Evolutionary conservation across 2,797 vertebrate genomes (phyloP), one percentile per base, ranked within the genome.

Genomic region (Heterohyrax brucei): DNA sequence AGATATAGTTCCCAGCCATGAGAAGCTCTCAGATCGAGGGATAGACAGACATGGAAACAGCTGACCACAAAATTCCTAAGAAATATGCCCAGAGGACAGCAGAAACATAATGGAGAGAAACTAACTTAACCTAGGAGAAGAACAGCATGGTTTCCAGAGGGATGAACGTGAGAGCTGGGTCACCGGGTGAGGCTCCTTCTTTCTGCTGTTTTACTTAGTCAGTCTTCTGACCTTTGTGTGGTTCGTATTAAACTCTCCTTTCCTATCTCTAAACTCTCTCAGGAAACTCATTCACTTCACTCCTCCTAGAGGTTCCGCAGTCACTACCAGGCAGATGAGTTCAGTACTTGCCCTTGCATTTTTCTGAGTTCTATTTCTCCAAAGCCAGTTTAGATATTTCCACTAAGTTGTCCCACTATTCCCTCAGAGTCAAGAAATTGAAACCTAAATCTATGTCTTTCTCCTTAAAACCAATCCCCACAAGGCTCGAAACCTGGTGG

Each of bases 271-370:
- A 62, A 18, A 21, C 10, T 50, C 28, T 81, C 61, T 93, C 50
- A 76, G 82, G 62, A 94, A 93, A 53, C 56, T 59, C 28, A 87
- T 72, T 81, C 28, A 48, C 4, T 61, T 79, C 39, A 84, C 39
- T 91, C 12, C 2, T 44, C 62, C 44, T 77, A 39, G 75, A 68
- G 62, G 28, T 80, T 87, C 66, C 56, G 59, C 0, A 10, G 28
- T 91, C 46, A 72, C n/a, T 39, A 48, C 3, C n/a, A n/a, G 1
- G 46, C 13, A 26, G 86, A 79, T 46, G 46, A 39, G 14, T 90
- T 21, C 21, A 79, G 79, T 16, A 73, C 44, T 33, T 61, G 9
- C 68, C 72, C 50, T 76, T 66, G 56, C 0, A 22, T 39, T 72
- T 70, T 22, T 50, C 33, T 90, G 28, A 93, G 16, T 94, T 82